Percentiles rank a stretch among this genome's conserved stretches.
Evolutionary conservation across 2,113 vertebrate genomes (phyloP).

Genomic region (Ceuthmochares aereus): DNA sequence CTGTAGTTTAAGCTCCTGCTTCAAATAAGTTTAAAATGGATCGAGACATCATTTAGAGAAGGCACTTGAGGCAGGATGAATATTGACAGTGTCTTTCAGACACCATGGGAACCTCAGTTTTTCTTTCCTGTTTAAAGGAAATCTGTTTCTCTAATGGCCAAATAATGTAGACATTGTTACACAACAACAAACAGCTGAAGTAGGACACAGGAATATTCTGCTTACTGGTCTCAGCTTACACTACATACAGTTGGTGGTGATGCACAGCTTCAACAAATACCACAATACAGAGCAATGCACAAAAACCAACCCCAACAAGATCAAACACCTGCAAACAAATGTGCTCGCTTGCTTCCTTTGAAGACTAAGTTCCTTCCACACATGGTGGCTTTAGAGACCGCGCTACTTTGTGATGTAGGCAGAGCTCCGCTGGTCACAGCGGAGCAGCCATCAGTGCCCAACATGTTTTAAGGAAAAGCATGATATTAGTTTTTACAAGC

Average conservation of each 20-base stretch:
- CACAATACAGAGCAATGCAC: neutral
- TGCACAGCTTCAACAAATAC: neutral
- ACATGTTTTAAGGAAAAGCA: neutral
- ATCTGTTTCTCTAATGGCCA: neutral
- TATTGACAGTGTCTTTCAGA: accelerated
- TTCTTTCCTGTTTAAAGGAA: neutral
- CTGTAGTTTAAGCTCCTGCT: neutral
- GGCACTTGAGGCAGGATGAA: neutral
- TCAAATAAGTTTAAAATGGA: neutral
- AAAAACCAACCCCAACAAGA: neutral
- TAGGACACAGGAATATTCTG: neutral
- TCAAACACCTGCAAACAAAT: neutral
- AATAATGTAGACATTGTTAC: accelerated
- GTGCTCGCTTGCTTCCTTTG: neutral
- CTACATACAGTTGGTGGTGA: neutral
- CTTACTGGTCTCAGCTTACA: neutral
- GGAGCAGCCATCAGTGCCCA: neutral
- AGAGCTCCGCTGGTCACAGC: neutral
- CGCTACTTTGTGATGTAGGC: neutral
- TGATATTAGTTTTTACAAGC: neutral
- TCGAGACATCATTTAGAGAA: neutral
- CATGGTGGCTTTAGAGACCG: neutral
- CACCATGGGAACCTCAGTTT: neutral
- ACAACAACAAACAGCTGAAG: neutral
- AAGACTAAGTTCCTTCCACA: neutral